Evolutionary conservation across 2,888 invertebrate species (phyloP).

Genomic region (Hydraecia micacea): DNA sequence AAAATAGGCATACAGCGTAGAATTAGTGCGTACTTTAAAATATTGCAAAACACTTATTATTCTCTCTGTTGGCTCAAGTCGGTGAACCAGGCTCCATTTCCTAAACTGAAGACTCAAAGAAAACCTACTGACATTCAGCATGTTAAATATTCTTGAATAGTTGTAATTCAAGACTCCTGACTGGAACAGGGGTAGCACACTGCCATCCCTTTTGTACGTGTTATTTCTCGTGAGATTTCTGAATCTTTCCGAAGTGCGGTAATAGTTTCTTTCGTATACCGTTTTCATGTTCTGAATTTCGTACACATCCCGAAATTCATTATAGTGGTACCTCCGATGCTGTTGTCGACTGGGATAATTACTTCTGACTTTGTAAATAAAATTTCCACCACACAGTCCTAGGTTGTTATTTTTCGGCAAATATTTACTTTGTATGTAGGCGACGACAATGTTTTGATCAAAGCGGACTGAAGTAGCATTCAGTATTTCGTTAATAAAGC

Average conservation of each 20-base stretch:
- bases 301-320: slow-evolving; percentile 16
- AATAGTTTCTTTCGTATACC: slow-evolving; percentile 79
- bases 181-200: slow-evolving; percentile 71
- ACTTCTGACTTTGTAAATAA: slow-evolving; percentile 71
- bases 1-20: slow-evolving; percentile 81
- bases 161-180: slow-evolving; percentile 78
- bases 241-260: slow-evolving; percentile 77
- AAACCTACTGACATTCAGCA: slow-evolving; percentile 78
- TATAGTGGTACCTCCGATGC: slow-evolving; percentile 8
- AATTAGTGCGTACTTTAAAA: slow-evolving; percentile 84
- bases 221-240: slow-evolving; percentile 76
- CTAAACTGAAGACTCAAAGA: slow-evolving; percentile 68
- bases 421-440: slow-evolving; percentile 69
- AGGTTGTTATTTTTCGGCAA: slow-evolving; percentile 31
- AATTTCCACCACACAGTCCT: slow-evolving; percentile 78
- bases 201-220: slow-evolving; percentile 73
- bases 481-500: slow-evolving; percentile 76
- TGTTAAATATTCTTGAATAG: slow-evolving; percentile 77
- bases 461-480: slow-evolving; percentile 82
- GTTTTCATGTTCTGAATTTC: slow-evolving; percentile 62
- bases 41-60: slow-evolving; percentile 81
- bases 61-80: slow-evolving; percentile 40
- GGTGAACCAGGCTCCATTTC: slow-evolving; percentile 61
- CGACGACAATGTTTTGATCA: slow-evolving; percentile 82
- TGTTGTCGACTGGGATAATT: slow-evolving; percentile 7